A percentile compares a stretch with the other conserved stretches of the same genome.
phyloP scores from a whole-genome alignment of 2,888 invertebrate species.

The Antheraea yamamai region DNA sequence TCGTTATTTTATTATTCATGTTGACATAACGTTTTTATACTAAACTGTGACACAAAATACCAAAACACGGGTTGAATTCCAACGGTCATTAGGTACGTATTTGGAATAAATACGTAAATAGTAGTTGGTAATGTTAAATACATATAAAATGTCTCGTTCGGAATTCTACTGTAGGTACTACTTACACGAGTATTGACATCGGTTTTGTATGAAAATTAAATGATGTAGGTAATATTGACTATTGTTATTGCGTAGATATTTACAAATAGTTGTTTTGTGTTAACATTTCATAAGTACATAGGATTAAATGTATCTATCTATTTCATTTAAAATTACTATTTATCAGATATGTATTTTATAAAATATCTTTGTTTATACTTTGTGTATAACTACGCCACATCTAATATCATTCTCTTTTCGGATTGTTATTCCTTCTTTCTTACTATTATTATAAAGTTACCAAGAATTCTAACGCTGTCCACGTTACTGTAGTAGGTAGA shows the following conservation, averaged over 20 bases:
- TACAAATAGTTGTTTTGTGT: background rate
- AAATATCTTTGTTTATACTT: background rate
- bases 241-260: background rate
- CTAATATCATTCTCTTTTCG: too few species aligned
- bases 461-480: too few species aligned
- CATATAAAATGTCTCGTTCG: conserved; percentile 5
- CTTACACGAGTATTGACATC: conserved; percentile 3
- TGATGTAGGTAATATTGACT: background rate
- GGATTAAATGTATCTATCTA: background rate
- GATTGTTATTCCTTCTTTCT: too few species aligned
- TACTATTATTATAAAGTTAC: too few species aligned
- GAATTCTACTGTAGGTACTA: background rate
- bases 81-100: conserved; percentile 38
- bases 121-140: conserved; percentile 6
- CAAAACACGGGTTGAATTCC: conserved; percentile 45
- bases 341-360: background rate
- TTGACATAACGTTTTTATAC: conserved; percentile 41
- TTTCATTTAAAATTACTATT: background rate
- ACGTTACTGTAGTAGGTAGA: too few species aligned
- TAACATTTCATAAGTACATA: background rate
- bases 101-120: conserved; percentile 18
- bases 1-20: conserved; percentile 69
- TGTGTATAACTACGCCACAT: too few species aligned
- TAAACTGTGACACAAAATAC: conserved; percentile 43
- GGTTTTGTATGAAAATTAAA: conserved; percentile 11